These are phyloP conservation scores for Zaprionus capensis DNA, from an alignment of 1,140 invertebrate genomes.

Conservation along the genomic window DNA sequence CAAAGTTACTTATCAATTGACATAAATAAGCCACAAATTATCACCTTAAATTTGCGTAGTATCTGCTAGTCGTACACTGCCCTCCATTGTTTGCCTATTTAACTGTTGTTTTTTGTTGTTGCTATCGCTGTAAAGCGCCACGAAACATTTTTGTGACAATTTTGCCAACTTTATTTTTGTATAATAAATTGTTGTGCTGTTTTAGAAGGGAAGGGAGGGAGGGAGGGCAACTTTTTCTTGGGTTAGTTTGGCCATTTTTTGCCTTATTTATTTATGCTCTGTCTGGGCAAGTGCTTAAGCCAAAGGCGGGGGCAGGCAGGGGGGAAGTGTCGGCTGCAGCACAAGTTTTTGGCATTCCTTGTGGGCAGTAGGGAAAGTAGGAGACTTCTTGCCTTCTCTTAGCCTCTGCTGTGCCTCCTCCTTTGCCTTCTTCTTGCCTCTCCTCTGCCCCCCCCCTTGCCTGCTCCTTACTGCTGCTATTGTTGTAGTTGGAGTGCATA, in stretches of 20 bases:
- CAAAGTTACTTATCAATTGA: not conserved
- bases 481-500: conserved; percentile 8
- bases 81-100: not conserved
- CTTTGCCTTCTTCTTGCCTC: too few relatives aligned
- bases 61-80: not conserved
- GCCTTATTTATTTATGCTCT: conserved; percentile 25
- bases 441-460: not conserved
- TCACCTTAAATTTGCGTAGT: not conserved
- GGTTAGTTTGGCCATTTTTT: conserved; percentile 27
- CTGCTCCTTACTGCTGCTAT: not conserved
- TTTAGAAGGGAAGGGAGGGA: not conserved
- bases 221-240: conserved; percentile 27
- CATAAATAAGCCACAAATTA: not conserved
- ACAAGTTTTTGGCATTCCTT: conserved; percentile 23
- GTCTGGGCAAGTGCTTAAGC: conserved; percentile 29
- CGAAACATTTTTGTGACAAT: conserved; percentile 67
- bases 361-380: not conserved
- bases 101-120: conserved; percentile 24
- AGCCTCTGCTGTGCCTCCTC: not conserved
- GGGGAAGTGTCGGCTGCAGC: conserved; percentile 19
- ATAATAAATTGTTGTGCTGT: conserved; percentile 38
- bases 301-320: not conserved
- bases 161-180: conserved; percentile 48
- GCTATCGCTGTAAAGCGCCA: conserved; percentile 40
- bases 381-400: not conserved